These are phyloP conservation scores for Hippoglossus stenolepis DNA, from an alignment of 2,113 vertebrate genomes.

Conservation along the genomic window DNA sequence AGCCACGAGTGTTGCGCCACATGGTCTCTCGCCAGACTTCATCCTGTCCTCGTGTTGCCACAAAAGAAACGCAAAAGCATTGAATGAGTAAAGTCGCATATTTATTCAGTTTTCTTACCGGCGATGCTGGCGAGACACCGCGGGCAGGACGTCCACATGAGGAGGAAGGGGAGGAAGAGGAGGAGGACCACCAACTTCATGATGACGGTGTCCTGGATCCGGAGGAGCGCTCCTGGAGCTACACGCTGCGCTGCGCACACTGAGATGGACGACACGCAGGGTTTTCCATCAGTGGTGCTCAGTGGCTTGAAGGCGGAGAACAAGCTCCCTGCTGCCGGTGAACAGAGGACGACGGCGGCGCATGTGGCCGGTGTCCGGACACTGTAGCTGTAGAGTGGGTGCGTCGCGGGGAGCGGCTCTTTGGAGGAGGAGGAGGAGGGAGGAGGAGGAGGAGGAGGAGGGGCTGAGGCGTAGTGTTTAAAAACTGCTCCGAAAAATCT, in stretches of 20 bases:
- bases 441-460: background rate
- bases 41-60: background rate
- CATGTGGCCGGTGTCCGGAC: constrained; percentile 31
- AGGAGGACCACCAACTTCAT: constrained; percentile 67
- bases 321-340: background rate
- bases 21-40: background rate
- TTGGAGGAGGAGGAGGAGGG: constrained; percentile 2
- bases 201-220: constrained; percentile 42
- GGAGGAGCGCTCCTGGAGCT: constrained; percentile 14
- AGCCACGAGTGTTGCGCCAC: background rate
- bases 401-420: constrained; percentile 42
- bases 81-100: too few species aligned
- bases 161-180: constrained; percentile 11
- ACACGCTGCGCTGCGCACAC: background rate
- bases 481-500: background rate
- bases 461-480: constrained; percentile 10
- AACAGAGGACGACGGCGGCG: background rate
- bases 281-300: constrained; percentile 23
- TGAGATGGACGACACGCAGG: background rate
- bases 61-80: background rate
- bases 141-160: constrained; percentile 46
- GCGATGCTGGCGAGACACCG: constrained; percentile 32
- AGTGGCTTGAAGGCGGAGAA: background rate
- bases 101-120: constrained; percentile 58
- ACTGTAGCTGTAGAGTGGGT: constrained; percentile 22